Evolutionary conservation across 2,797 vertebrate species (phyloP).

Genomic region (Hoplostethus atlanticus): DNA sequence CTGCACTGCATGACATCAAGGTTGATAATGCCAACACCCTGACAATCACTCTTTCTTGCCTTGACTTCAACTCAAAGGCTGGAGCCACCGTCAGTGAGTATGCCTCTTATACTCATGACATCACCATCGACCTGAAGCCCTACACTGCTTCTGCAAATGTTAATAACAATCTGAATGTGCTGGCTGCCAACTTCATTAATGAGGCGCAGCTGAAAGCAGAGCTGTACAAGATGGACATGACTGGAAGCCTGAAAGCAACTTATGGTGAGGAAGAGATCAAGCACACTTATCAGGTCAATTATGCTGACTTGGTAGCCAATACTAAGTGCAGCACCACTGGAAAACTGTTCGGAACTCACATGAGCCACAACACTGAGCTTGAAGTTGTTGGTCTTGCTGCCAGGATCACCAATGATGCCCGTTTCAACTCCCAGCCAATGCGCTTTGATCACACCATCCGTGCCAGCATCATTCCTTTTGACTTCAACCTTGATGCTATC

Average conservation of each 20-base stretch:
- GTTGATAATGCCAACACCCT: conserved; percentile 84
- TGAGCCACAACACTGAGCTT: conserved; percentile 83
- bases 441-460: conserved; percentile 82
- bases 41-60: conserved; percentile 76
- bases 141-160: conserved; percentile 79
- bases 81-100: conserved; percentile 79
- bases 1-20: conserved; percentile 78
- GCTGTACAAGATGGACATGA: conserved; percentile 83
- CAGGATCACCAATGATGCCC: conserved; percentile 79
- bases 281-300: conserved; percentile 83
- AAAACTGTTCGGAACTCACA: conserved; percentile 79
- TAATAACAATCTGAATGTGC: conserved; percentile 83
- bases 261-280: conserved; percentile 83
- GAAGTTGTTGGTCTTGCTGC: conserved; percentile 84
- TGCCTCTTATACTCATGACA: conserved; percentile 85
- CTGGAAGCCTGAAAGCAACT: conserved; percentile 82
- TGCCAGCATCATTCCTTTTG: conserved; percentile 82
- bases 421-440: conserved; percentile 82
- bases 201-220: conserved; percentile 81
- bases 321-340: conserved; percentile 85
- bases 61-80: conserved; percentile 82
- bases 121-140: conserved; percentile 83
- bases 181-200: conserved; percentile 76
- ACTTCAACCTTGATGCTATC: conserved; percentile 80
- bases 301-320: conserved; percentile 76